Base-by-base conservation (phyloP, 1,140 invertebrate genomes). In the Solen grandis region DNA sequence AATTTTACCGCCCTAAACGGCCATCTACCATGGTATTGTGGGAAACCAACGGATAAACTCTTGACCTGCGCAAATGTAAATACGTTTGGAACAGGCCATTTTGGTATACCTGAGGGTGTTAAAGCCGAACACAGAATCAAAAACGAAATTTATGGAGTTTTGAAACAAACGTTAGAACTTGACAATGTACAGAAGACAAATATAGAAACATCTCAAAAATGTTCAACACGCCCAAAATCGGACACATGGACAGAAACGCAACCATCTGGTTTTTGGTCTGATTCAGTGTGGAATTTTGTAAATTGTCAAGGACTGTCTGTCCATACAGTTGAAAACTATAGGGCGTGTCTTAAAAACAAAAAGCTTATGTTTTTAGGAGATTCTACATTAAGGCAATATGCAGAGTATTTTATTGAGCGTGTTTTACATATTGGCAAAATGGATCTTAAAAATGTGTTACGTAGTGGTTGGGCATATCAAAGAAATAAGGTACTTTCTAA, bases 1-100 rank as follows among this genome's bases (percentile, higher is more conserved):
- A 79, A 79, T 22, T 79, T 68, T 29, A 79, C 76, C 0, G 5
- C 16, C 16, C 31, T 60, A 13, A 79, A 79, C n/a, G 76, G 54
- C 31, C 55, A 57, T 13, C 59, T 79, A 66, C 35, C 54, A 29
- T 79, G 76, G 76, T 79, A 36, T 31, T 79, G 76, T 59, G 76
- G 65, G 33, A 55, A 70, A 46, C 76, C 76, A 33, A 60, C 60
- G 31, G 13, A 57, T 16, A 38, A 50, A 0, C 33, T 41, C n/a
- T 10, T 79, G 13, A 5, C 2, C 5, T 79, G 76, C 46, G 29
- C 59, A 1, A 33, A 76, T 27, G 66, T 76, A 2, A 2, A 33
- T 27, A 55, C 74, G 1, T 76, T 76, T 36, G 33, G 46, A 13
- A 52, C 74, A 2, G 74, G 60, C 3, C 10, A 2, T 14, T 52